Evolutionary conservation across 2,888 invertebrate species (phyloP).

Genomic region (Brachycybe producta): DNA sequence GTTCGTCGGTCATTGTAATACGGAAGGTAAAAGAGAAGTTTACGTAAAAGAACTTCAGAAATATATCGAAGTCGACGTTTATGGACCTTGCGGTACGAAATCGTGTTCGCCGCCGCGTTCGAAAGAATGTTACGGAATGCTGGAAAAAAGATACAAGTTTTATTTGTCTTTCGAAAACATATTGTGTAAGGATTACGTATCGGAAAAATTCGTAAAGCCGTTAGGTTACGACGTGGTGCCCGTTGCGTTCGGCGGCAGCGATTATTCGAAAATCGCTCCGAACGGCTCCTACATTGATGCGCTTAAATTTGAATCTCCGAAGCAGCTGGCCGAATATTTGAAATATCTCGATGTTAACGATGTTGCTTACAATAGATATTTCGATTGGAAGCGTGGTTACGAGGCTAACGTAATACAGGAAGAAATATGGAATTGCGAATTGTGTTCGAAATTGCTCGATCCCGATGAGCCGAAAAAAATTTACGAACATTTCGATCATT

Average conservation of each 20-base stretch:
- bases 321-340: slow-evolving; percentile 27
- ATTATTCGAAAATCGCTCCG: slow-evolving; percentile 28
- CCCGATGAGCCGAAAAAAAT: not conserved
- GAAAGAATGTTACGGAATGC: not conserved
- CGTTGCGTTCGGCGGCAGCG: slow-evolving; percentile 28
- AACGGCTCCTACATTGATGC: slow-evolving; percentile 30
- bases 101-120: slow-evolving; percentile 18
- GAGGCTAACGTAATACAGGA: not conserved
- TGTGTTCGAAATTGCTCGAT: slow-evolving; percentile 7
- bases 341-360: slow-evolving; percentile 24
- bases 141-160: slow-evolving; percentile 26
- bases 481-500: slow-evolving; percentile 8
- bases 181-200: slow-evolving; percentile 29
- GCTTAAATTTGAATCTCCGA: slow-evolving; percentile 25
- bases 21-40: slow-evolving; percentile 22
- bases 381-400: slow-evolving; percentile 22
- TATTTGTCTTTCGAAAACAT: slow-evolving; percentile 30
- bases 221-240: slow-evolving; percentile 27
- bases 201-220: slow-evolving; percentile 28
- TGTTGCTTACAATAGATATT: slow-evolving; percentile 23
- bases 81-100: slow-evolving; percentile 24
- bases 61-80: slow-evolving; percentile 24
- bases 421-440: not conserved
- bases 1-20: slow-evolving; percentile 26
- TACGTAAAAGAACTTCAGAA: slow-evolving; percentile 23